A percentile compares a stretch with the other conserved stretches of the same genome.
Conservation (phyloP, 2,113 vertebrate genomes). For the Aegotheles bennettii region DNA sequence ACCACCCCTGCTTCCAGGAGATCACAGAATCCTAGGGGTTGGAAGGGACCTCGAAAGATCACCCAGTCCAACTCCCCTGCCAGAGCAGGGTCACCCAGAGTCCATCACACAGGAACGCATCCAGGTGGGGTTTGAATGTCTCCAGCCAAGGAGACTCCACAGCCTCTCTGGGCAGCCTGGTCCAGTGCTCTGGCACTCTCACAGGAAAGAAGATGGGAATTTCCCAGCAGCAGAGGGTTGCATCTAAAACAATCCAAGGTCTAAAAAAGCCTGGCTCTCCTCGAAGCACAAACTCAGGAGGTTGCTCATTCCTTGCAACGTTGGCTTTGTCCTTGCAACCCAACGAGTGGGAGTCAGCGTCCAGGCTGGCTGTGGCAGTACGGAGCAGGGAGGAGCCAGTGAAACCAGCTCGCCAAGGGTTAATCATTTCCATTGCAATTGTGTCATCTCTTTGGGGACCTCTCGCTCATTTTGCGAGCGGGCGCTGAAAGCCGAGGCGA, state of each 20-base stretch:
- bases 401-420: slow-evolving; percentile 24
- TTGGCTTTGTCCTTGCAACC: slow-evolving; percentile 44
- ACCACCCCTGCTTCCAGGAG: background rate
- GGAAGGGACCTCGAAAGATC: too few relatives aligned
- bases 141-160: too few relatives aligned
- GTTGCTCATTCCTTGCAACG: background rate
- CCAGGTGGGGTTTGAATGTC: too few relatives aligned
- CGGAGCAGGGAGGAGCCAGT: background rate
- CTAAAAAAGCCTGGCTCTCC: background rate
- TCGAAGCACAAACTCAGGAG: background rate
- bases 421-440: slow-evolving; percentile 67
- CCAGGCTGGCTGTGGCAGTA: background rate
- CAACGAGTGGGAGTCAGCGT: background rate
- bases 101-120: too few relatives aligned
- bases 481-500: slow-evolving; percentile 59
- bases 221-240: background rate
- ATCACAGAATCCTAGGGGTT: too few relatives aligned
- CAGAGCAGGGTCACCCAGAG: too few relatives aligned
- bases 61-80: too few relatives aligned
- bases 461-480: slow-evolving; percentile 64
- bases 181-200: too few relatives aligned
- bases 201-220: too few relatives aligned
- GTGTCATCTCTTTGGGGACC: slow-evolving; percentile 77
- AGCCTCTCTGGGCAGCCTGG: too few relatives aligned
- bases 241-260: background rate